Evolutionary conservation across 2,888 invertebrate genomes (phyloP), one percentile per base, ranked within the genome.

Genomic region (Agrochola lota): DNA sequence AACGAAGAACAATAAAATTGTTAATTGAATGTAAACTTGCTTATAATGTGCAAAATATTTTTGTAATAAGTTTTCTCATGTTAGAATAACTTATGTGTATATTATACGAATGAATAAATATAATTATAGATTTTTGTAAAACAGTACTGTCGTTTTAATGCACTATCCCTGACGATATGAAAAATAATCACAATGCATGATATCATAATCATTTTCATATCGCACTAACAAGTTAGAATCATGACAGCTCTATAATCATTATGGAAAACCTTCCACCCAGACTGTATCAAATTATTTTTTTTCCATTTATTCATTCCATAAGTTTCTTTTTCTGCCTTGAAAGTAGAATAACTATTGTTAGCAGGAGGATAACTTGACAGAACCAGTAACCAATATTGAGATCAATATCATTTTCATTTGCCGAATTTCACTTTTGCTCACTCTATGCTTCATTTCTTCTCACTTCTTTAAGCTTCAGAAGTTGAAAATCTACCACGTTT

Each of bases 131-230:
- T 62, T 69, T 83, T 74, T 71, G 49, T 74, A 74, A 77, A 80
- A 69, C 55, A 72, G 26, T 69, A 70, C 49, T 74, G 84, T 85
- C 55, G 75, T 82, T 82, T 86, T 84, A 77, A 75, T 80, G 63
- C 64, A 62, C 43, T 80, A 63, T 63, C 75, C 84, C 66, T 64
- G 68, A 35, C 30, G 63, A 76, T 69, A 72, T 76, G 30, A 46
- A 64, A 74, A 63, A 49, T 59, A 46, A 74, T 63, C 60, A 67
- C 46, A 75, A 71, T 9, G 49, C 78, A 84, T 66, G 52, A 62
- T 55, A 60, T 77, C 67, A 68, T 73, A 62, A 57, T 40, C 57
- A 62, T 63, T 67, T 68, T 71, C 68, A 77, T 81, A n/a, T 63
- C 12, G 26, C 63, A 63, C n/a, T 80, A 80, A 69, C 68, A 74